Evolutionary conservation across 2,797 vertebrate genomes (phyloP), one percentile per base, ranked within the genome.

Genomic region (Oreochromis grahami): DNA sequence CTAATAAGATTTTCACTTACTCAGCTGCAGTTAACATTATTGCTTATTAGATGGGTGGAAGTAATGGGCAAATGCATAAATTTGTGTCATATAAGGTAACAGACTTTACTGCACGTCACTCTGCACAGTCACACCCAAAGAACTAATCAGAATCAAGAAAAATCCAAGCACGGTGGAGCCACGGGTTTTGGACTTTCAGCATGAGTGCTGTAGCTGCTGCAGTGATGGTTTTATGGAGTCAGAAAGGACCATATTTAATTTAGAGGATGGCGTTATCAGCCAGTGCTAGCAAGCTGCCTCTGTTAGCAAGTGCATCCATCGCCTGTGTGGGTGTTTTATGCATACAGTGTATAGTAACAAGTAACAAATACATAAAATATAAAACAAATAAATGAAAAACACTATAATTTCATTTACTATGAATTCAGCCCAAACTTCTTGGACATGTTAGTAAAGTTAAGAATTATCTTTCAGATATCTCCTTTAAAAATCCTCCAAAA

Each of bases 201-300:
- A 21, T 0, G 11, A 65, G 60, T 2, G 4, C 60, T 65, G 60
- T 5, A 38, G 11, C 38, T 38, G 36, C 9, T 9, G 36, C 36
- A 38, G 3, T 38, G 8, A 9, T 38, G 36, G 58, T 1, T 63
- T 63, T n/a, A 12, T 63, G 65, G 65, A 70, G 65, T 4, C 41
- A 29, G 38, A 70, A 7, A 43, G 21, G 65, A 29, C 65, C 26
- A 9, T 24, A 26, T 55, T 24, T 55, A 13, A 24, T 24, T 26
- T 6, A 55, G 11, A 7, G 0, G 24, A 2, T 2, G 41, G 24
- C 5, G 1, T 48, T 0, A 32, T 19, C 68, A 72, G 43, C 3
- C 68, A 32, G 24, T 5, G 41, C 38, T 5, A 29, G 5, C 65
- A 70, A 2, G 38, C 15, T 17, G 41, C 41, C 21, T 72, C 6